These are phyloP conservation scores for Microplitis manilae DNA, from an alignment of 2,888 invertebrate genomes.

Conservation along the genomic window DNA sequence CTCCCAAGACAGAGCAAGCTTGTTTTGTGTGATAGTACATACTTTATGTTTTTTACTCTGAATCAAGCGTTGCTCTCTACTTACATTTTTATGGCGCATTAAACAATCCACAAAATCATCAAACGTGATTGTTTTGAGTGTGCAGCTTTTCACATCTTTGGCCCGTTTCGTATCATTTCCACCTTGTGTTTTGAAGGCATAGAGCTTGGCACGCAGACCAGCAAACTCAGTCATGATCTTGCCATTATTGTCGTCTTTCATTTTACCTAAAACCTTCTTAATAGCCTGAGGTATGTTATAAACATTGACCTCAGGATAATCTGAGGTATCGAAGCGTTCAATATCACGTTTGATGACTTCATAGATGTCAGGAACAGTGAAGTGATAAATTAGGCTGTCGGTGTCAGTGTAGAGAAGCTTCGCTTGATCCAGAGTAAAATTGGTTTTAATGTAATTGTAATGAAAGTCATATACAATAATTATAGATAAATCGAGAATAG, in stretches of 20 bases:
- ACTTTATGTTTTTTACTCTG: slow-evolving; percentile 27
- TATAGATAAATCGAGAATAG: too few relatives aligned
- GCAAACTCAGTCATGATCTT: slow-evolving; percentile 32
- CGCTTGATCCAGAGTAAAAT: too few relatives aligned
- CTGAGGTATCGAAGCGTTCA: too few relatives aligned
- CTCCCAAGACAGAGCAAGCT: slow-evolving; percentile 38
- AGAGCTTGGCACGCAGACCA: slow-evolving; percentile 27
- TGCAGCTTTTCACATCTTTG: neutral
- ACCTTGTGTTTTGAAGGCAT: slow-evolving; percentile 7
- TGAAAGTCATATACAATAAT: too few relatives aligned
- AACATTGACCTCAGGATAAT: slow-evolving; percentile 41
- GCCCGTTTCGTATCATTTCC: neutral
- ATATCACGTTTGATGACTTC: too few relatives aligned
- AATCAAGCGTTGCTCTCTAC: slow-evolving; percentile 26
- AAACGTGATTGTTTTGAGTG: slow-evolving; percentile 28
- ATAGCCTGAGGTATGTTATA: slow-evolving; percentile 41
- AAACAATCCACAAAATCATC: slow-evolving; percentile 30
- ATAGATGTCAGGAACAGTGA: too few relatives aligned
- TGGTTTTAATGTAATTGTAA: too few relatives aligned
- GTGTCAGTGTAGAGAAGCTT: too few relatives aligned
- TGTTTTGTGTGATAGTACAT: slow-evolving; percentile 29
- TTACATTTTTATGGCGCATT: neutral
- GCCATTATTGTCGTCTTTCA: slow-evolving; percentile 38
- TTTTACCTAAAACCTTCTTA: slow-evolving; percentile 35
- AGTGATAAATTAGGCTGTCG: too few relatives aligned